These are phyloP conservation scores for Parelbella ahira DNA, from an alignment of 2,888 invertebrate species.

Conservation along the genomic window DNA sequence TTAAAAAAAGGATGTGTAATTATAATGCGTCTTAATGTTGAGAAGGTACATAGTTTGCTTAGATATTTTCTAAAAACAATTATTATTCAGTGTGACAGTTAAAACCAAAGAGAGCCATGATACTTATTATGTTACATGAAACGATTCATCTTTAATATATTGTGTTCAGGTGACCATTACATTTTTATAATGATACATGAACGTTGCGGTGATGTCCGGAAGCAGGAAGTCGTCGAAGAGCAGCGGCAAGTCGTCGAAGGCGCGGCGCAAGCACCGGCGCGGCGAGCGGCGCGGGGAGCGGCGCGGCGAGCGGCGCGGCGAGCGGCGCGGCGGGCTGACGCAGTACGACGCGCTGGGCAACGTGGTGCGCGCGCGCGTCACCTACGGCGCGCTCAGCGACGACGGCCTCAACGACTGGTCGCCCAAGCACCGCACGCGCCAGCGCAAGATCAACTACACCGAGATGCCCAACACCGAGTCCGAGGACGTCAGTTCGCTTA, in stretches of 20 bases:
- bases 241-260: constrained; percentile 42
- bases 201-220: too few relatives aligned
- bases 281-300: too few relatives aligned
- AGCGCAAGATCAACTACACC: constrained; percentile 87
- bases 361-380: constrained; percentile 63
- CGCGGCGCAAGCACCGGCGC: constrained; percentile 39
- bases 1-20: too few relatives aligned
- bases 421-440: constrained; percentile 84
- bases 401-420: constrained; percentile 79
- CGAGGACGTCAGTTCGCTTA: constrained; percentile 84
- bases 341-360: constrained; percentile 67
- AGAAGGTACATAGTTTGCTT: too few relatives aligned
- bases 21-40: too few relatives aligned
- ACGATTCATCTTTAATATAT: not conserved
- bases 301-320: too few relatives aligned
- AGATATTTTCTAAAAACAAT: too few relatives aligned
- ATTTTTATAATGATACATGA: too few relatives aligned
- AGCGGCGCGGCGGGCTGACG: constrained; percentile 46
- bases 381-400: constrained; percentile 81
- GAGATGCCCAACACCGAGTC: constrained; percentile 88
- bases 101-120: too few relatives aligned
- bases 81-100: too few relatives aligned
- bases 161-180: too few relatives aligned
- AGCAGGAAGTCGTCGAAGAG: constrained; percentile 33
- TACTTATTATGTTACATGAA: too few relatives aligned